Percentiles rank a stretch among this genome's conserved stretches.
Conservation (phyloP, 1,140 invertebrate genomes). For the Potamilus streckersoni region DNA sequence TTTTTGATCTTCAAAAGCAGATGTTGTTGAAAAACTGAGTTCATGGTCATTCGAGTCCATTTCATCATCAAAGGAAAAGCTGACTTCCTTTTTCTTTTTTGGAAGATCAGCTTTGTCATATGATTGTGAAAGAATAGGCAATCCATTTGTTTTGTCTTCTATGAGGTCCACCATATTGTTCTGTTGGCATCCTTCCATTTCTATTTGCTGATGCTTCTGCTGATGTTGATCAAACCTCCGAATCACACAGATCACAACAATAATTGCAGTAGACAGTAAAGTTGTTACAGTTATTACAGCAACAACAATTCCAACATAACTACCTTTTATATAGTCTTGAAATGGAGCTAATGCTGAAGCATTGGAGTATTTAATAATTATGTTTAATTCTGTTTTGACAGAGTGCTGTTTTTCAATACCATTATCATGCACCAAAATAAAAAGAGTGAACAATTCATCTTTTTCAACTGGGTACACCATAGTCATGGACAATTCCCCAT, state of each 20-base stretch:
- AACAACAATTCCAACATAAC: conserved; percentile 52
- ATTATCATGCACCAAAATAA: conserved; percentile 45
- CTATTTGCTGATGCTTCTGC: conserved; percentile 18
- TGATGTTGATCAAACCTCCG: conserved; percentile 32
- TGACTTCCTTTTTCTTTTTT: conserved; percentile 49
- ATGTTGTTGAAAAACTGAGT: no score
- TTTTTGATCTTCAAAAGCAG: no score
- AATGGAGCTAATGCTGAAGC: conserved; percentile 27
- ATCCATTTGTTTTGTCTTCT: conserved; percentile 23
- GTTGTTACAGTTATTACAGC: conserved; percentile 51
- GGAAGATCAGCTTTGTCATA: conserved; percentile 27
- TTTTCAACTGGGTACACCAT: conserved; percentile 10
- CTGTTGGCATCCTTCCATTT: conserved; percentile 23
- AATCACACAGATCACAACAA: conserved; percentile 51
- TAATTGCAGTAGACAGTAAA: conserved; percentile 47
- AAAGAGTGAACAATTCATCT: conserved; percentile 36
- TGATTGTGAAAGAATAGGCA: conserved; percentile 7
- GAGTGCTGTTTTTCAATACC: conserved; percentile 28
- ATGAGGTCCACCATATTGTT: conserved; percentile 31
- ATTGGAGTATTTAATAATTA: conserved; percentile 50
- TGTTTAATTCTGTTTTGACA: conserved; percentile 32
- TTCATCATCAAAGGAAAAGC: conserved; percentile 40
- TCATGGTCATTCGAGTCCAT: no score
- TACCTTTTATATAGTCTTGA: conserved; percentile 20
- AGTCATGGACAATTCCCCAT: conserved; percentile 31